These are phyloP conservation scores for Addax nasomaculatus DNA, from an alignment of 2,113 vertebrate genomes.

Conservation along the genomic window DNA sequence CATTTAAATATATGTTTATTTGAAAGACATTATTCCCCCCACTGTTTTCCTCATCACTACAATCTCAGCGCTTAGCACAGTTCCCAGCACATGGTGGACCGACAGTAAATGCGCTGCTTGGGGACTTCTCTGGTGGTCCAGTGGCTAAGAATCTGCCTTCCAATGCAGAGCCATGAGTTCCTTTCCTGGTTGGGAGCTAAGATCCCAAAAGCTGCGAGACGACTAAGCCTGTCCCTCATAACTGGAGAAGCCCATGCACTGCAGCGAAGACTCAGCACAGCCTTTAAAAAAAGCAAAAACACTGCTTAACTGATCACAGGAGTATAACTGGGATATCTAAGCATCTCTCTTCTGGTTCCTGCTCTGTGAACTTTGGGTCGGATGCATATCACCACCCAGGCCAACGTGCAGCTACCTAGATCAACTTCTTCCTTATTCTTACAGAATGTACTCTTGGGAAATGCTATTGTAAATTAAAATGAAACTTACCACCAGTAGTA, in stretches of 20 bases:
- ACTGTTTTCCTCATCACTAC: not conserved
- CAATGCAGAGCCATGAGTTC: not conserved
- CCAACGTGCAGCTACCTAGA: not conserved
- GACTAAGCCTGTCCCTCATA: accelerated
- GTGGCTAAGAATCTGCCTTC: not conserved
- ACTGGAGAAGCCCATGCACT: not conserved
- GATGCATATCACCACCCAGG: not conserved
- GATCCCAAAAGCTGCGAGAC: not conserved
- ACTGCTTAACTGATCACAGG: not conserved
- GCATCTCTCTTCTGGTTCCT: not conserved
- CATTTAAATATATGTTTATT: not conserved
- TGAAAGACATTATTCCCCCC: not conserved
- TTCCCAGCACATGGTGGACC: not conserved
- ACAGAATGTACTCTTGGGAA: not conserved
- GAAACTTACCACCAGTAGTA: not conserved
- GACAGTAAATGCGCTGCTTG: not conserved
- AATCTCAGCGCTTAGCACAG: not conserved
- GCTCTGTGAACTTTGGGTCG: not conserved
- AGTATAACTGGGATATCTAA: not conserved
- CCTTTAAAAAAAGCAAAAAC: not conserved
- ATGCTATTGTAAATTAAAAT: not conserved
- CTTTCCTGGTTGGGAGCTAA: not conserved
- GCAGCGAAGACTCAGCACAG: accelerated
- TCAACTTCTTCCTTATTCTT: not conserved
- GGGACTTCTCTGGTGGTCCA: not conserved